Evolutionary conservation across 1,140 invertebrate genomes (phyloP).

Genomic region (Lamellibrachia luymesi): DNA sequence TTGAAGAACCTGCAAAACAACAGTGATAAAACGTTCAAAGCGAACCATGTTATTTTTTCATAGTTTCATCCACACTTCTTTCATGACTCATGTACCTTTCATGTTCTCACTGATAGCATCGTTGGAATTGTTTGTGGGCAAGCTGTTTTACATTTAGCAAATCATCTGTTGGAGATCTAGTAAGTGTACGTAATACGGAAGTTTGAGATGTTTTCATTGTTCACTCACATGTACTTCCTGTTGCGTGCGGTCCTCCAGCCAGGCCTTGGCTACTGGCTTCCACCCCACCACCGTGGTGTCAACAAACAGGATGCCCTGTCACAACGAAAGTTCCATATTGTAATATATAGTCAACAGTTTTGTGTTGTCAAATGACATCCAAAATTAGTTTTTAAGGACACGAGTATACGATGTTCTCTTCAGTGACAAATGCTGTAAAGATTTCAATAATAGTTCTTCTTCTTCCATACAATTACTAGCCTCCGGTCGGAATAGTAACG

Average conservation of each 20-base stretch:
- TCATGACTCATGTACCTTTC: too few species aligned
- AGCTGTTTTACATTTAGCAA: background rate
- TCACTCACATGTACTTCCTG: slow-evolving; percentile 54
- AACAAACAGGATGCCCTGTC: slow-evolving; percentile 53
- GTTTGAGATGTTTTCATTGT: background rate
- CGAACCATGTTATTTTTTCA: background rate
- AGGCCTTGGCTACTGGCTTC: slow-evolving; percentile 54
- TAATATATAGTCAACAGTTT: too few species aligned
- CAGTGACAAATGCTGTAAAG: too few species aligned
- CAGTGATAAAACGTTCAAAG: background rate
- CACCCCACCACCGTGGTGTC: slow-evolving; percentile 54
- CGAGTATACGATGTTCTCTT: too few species aligned
- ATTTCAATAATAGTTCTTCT: too few species aligned
- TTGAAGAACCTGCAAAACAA: slow-evolving; percentile 48
- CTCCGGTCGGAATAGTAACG: too few species aligned
- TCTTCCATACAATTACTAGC: too few species aligned
- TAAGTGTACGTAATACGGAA: background rate
- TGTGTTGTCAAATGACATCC: too few species aligned
- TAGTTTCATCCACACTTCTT: too few species aligned
- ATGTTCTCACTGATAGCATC: too few species aligned
- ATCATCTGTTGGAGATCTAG: background rate
- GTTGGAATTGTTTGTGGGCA: background rate
- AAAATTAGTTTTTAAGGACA: too few species aligned
- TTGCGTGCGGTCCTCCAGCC: slow-evolving; percentile 51
- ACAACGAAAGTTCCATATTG: slow-evolving; percentile 9